phyloP scores from a whole-genome alignment of 35 echinoderm and acorn worm species.

The Anneissia japonica region DNA sequence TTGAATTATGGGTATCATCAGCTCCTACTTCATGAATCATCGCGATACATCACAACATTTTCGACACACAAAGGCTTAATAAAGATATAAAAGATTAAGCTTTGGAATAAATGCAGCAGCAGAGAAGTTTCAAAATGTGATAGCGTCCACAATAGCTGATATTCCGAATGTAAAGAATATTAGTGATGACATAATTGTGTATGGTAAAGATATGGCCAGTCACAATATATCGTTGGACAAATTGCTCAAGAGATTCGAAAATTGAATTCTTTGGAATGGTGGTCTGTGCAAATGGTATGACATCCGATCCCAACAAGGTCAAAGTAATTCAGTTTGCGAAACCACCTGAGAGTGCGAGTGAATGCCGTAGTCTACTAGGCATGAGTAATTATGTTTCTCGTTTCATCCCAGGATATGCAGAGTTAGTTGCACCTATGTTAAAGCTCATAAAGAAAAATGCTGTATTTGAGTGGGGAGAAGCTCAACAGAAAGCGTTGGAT shows the following conservation, averaged over 20 bases:
- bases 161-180: not conserved
- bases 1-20: conserved; percentile 1
- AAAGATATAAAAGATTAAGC: not conserved
- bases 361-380: not conserved
- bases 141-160: not conserved
- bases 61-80: not conserved
- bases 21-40: not conserved
- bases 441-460: not conserved
- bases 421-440: not conserved
- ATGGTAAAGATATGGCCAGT: not conserved
- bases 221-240: not conserved
- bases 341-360: not conserved
- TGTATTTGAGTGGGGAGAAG: not conserved
- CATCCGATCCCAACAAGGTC: not conserved
- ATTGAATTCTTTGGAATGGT: not conserved
- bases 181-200: not conserved
- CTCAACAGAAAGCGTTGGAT: not conserved
- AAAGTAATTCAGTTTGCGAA: not conserved
- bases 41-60: not conserved
- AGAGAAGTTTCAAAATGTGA: not conserved
- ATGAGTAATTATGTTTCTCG: not conserved
- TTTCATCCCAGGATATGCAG: conserved; percentile 1
- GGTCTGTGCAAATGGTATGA: not conserved
- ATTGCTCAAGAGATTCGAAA: not conserved
- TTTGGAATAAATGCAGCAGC: not conserved